Evolutionary conservation across 2,113 vertebrate species (phyloP), one percentile per base, ranked within the genome.

Genomic region (Microtus oregoni): DNA sequence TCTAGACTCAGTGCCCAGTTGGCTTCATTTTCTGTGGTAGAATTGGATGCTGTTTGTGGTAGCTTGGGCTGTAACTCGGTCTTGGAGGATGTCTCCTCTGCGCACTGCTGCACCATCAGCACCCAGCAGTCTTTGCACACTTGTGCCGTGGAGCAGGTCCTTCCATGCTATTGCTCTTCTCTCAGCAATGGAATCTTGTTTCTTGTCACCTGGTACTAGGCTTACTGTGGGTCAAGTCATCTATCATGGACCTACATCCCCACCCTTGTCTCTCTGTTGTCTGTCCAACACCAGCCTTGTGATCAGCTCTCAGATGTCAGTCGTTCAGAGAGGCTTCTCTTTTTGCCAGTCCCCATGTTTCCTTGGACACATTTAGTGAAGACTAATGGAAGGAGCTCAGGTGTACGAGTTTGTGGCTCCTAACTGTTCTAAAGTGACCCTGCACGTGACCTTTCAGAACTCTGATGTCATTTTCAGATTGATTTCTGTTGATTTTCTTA

Each of bases 401-500:
- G 47, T 86, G 10, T n/a, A 9, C 14, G 14, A 89, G 75, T n/a
- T 67, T 90, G 55, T 41, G 55, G 8, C 24, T 61, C 44, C 14
- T 15, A 15, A 19, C 75, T 47, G 0, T 86, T 55, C 65, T 72
- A n/a, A 88, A 47, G 7, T 47, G 26, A 32, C 41, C 47, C 20
- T 61, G 11, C 52, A 13, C 19, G 12, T 90, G 79, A 68, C 68
- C 68, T 90, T 78, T 30, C 77, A 50, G 65, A 90, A 92, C 14
- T 28, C 20, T 28, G 6, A 78, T 90, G 47, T 13, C 32, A n/a
- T 58, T 68, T 75, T 88, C 61, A 88, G 17, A 67, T 47, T 73
- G 15, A 89, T 67, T 91, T 92, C 70, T 79, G 44, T 85, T 85
- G 83, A 70, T 10, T 38, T 6, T 13, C 12, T 89, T 91, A 30